A percentile compares a stretch with the other conserved stretches of the same genome.
phyloP scores from a whole-genome alignment of 2,797 vertebrate species.

The Cynodonichthys magdalenae region DNA sequence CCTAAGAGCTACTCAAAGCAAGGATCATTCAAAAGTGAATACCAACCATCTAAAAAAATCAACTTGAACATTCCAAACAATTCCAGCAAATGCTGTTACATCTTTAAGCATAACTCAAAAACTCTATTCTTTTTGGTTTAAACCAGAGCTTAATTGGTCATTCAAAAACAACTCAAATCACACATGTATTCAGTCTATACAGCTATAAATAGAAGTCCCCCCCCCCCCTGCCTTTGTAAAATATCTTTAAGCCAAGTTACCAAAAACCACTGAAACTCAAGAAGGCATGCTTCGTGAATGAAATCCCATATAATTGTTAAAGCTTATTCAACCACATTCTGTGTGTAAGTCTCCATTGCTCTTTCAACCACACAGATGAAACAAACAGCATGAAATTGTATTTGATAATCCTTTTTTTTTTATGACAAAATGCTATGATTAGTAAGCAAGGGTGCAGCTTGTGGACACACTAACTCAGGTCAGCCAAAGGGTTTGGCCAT shows the following conservation, averaged over 20 bases:
- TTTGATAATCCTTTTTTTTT: conserved; percentile 4
- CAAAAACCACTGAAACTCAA: conserved; percentile 1
- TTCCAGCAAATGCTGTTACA: neutral
- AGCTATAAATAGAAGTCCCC: conserved; percentile 16
- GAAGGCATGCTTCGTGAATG: conserved; percentile 4
- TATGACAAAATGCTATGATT: neutral
- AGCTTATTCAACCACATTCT: neutral
- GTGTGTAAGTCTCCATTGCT: neutral
- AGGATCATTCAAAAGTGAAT: too few relatives aligned
- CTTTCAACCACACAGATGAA: neutral
- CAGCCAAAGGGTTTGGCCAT: conserved; percentile 17
- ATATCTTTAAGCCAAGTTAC: conserved; percentile 27
- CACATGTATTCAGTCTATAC: conserved; percentile 7
- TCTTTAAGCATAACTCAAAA: too few relatives aligned
- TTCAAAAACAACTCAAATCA: conserved; percentile 16
- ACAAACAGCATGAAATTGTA: neutral
- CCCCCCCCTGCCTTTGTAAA: neutral
- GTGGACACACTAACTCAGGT: conserved; percentile 27
- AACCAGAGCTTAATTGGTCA: neutral
- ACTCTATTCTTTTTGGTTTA: too few relatives aligned
- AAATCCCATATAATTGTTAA: conserved; percentile 1
- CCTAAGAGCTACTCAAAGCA: too few relatives aligned
- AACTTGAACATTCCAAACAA: too few relatives aligned
- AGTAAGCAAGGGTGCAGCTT: conserved; percentile 15
- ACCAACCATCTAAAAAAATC: too few relatives aligned